These are phyloP conservation scores for Eubucco bourcierii DNA, from an alignment of 2,113 vertebrate species.

Conservation along the genomic window DNA sequence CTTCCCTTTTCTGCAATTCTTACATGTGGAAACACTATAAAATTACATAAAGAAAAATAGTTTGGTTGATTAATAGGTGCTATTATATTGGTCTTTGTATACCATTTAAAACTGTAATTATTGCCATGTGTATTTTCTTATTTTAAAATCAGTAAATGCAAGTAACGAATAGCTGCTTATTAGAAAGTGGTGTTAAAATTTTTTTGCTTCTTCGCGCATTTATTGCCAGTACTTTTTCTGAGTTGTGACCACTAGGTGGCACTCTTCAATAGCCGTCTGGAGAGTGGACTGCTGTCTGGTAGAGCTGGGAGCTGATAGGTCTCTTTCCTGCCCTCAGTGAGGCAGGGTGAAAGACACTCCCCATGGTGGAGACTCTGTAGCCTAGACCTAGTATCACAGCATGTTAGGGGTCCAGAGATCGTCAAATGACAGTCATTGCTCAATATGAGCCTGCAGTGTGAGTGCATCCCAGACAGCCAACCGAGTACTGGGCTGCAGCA, in stretches of 20 bases:
- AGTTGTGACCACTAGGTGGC: slow-evolving; percentile 38
- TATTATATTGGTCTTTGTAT: neutral
- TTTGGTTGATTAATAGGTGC: neutral
- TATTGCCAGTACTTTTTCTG: neutral
- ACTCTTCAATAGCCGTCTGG: neutral
- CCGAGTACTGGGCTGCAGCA: no score
- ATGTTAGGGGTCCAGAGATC: no score
- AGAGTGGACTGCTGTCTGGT: neutral
- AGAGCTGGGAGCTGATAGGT: neutral
- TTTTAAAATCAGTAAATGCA: neutral
- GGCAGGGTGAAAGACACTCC: neutral
- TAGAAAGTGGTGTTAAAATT: neutral
- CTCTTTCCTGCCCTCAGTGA: neutral
- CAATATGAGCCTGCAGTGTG: no score
- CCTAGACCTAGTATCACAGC: neutral
- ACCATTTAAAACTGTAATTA: neutral
- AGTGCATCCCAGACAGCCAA: no score
- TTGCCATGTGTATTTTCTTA: neutral
- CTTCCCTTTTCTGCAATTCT: neutral
- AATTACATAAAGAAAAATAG: neutral
- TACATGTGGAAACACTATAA: neutral
- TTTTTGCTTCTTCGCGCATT: neutral
- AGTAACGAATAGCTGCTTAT: neutral
- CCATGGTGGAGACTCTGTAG: neutral
- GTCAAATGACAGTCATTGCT: no score